A percentile compares a stretch with the other conserved stretches of the same genome.
phyloP scores from a whole-genome alignment of 53 echinoderm and acorn worm species.

The Mesocentrotus franciscanus region DNA sequence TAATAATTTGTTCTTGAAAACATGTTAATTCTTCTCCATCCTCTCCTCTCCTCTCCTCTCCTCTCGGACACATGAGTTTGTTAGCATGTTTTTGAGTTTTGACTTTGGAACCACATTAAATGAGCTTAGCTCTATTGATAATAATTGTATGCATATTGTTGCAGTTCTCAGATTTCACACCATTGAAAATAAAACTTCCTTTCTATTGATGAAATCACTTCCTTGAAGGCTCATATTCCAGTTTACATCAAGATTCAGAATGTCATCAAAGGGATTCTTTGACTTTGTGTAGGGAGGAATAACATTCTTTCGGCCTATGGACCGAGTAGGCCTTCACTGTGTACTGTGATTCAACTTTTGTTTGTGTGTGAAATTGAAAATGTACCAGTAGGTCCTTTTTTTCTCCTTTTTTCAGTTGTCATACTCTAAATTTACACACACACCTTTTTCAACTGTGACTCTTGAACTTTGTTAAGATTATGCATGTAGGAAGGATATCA shows the following conservation, averaged over 20 bases:
- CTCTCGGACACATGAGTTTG: not conserved
- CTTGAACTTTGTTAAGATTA: constrained; percentile 48
- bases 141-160: not conserved
- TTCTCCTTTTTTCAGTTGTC: not conserved
- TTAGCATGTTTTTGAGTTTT: not conserved
- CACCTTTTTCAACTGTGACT: not conserved
- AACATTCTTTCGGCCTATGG: not conserved
- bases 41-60: not conserved
- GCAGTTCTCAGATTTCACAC: not conserved
- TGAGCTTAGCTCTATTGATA: not conserved
- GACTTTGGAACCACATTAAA: not conserved
- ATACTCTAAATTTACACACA: not conserved
- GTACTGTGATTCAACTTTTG: not conserved
- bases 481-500: constrained; percentile 22
- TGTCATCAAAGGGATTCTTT: not conserved
- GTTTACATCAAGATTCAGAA: not conserved
- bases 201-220: not conserved
- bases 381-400: not conserved
- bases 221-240: not conserved
- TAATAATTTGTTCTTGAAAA: not conserved
- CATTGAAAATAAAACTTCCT: not conserved
- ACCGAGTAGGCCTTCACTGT: not conserved
- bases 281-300: not conserved
- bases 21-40: not conserved
- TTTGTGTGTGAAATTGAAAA: not conserved